A percentile compares a stretch with the other conserved stretches of the same genome.
Conservation (phyloP, 1,140 invertebrate genomes). For the Halictus rubicundus region DNA sequence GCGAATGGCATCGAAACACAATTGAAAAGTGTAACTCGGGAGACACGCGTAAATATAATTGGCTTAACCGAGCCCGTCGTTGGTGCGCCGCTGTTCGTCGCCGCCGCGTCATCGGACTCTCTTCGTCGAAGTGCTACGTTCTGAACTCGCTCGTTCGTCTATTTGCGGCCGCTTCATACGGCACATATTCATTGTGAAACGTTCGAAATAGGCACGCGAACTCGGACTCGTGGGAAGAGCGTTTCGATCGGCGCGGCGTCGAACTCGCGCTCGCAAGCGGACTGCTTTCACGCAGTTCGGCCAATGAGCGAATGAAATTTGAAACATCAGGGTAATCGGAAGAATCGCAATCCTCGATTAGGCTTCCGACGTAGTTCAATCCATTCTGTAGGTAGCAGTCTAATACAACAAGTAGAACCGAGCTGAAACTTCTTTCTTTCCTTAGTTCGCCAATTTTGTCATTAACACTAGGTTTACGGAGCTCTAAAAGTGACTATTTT, state of each 20-base stretch:
- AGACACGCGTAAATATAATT: slow-evolving; percentile 19
- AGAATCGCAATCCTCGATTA: no score
- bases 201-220: slow-evolving; percentile 23
- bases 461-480: no score
- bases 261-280: neutral
- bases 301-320: neutral
- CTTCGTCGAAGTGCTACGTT: neutral
- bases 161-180: slow-evolving; percentile 9
- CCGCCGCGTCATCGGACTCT: neutral
- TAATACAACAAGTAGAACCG: no score
- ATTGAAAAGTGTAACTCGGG: neutral
- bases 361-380: no score
- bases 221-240: neutral
- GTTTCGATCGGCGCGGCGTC: neutral
- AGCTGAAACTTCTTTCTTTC: no score
- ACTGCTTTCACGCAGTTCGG: neutral
- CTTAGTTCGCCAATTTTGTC: no score
- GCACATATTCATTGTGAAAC: slow-evolving; percentile 9
- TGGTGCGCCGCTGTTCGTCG: neutral
- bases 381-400: no score
- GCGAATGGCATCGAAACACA: neutral
- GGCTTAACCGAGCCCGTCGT: slow-evolving; percentile 31
- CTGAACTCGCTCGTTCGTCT: slow-evolving; percentile 21
- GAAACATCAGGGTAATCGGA: no score
- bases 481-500: no score